These are phyloP conservation scores for Rhizoglyphus robini DNA, from an alignment of 1,140 invertebrate species.

Conservation along the genomic window DNA sequence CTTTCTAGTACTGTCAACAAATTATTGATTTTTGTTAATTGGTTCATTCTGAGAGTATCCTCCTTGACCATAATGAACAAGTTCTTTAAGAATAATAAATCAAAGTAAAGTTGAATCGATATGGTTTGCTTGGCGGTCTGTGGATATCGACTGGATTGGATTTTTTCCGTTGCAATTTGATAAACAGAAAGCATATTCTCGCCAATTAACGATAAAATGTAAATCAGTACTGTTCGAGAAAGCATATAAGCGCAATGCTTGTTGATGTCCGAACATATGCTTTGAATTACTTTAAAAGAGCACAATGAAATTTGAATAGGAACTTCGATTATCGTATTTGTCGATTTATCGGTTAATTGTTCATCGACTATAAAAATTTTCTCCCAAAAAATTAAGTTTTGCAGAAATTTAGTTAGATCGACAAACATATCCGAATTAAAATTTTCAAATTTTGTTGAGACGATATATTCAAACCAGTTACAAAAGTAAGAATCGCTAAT, in stretches of 20 bases:
- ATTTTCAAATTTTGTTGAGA: not conserved
- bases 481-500: not conserved
- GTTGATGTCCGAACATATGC: conserved; percentile 3
- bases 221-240: not conserved
- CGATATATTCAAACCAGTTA: not conserved
- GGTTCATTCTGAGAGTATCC: not conserved
- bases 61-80: not conserved
- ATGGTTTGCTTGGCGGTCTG: conserved; percentile 6
- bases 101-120: conserved; percentile 18
- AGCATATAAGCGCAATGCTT: not conserved
- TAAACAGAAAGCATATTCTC: not conserved
- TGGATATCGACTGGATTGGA: not conserved
- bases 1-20: not conserved
- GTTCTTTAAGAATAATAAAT: conserved; percentile 13
- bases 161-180: not conserved
- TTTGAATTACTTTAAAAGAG: not conserved
- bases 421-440: not conserved
- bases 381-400: conserved; percentile 10
- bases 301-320: conserved; percentile 6
- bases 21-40: not conserved
- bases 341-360: not conserved
- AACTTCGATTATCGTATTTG: conserved; percentile 13
- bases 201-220: not conserved
- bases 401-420: conserved; percentile 8
- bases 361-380: not conserved